phyloP scores from a whole-genome alignment of 2,797 vertebrate species.

The Apogon talboti region DNA sequence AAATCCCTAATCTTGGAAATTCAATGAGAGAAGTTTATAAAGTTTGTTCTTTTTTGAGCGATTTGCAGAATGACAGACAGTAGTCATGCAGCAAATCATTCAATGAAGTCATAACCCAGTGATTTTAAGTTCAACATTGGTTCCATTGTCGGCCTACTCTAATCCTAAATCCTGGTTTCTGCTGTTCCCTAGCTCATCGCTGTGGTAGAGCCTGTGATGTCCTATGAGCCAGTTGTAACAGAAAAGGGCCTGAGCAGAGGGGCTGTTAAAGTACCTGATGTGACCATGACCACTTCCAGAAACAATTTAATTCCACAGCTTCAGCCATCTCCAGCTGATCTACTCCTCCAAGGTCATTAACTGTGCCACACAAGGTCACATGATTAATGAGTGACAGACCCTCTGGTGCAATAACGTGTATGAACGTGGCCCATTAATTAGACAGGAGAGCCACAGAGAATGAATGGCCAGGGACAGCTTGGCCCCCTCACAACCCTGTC shows the following conservation, averaged over 20 bases:
- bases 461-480: constrained; percentile 86
- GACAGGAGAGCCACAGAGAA: constrained; percentile 90
- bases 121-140: constrained; percentile 58
- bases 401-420: constrained; percentile 93
- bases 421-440: constrained; percentile 96
- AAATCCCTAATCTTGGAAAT: constrained; percentile 22
- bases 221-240: constrained; percentile 56
- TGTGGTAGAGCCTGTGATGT: constrained; percentile 33
- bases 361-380: constrained; percentile 96
- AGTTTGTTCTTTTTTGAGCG: constrained; percentile 46
- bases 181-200: constrained; percentile 36
- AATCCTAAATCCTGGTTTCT: constrained; percentile 46
- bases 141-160: constrained; percentile 55
- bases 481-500: constrained; percentile 80
- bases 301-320: constrained; percentile 99
- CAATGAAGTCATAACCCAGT: constrained; percentile 57
- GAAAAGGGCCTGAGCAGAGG: constrained; percentile 75
- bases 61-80: constrained; percentile 59
- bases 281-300: constrained; percentile 99
- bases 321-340: constrained; percentile 98
- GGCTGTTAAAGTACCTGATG: constrained; percentile 96
- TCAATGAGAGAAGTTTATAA: constrained; percentile 39
- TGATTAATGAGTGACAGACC: constrained; percentile 99
- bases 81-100: constrained; percentile 55
- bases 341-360: constrained; percentile 99